Conservation (phyloP, 2,113 vertebrate genomes). For the Circaetus cinerascens region DNA sequence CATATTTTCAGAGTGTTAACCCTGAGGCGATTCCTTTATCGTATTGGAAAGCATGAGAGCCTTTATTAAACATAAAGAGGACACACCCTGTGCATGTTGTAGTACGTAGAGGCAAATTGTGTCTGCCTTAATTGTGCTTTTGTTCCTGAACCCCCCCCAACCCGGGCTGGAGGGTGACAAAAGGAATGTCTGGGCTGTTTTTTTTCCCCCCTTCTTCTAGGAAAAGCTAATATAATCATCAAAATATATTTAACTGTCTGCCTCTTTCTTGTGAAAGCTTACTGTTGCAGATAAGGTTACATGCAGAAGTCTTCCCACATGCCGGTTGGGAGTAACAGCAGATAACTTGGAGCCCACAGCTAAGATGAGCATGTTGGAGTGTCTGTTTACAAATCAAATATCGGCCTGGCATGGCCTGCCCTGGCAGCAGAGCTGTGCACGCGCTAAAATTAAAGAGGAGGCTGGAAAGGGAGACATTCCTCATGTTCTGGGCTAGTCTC, state of each 20-base stretch:
- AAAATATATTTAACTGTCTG: not conserved
- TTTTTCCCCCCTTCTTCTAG: not conserved
- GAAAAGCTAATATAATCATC: not conserved
- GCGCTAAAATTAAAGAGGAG: slow-evolving; percentile 52
- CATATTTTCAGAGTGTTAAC: not conserved
- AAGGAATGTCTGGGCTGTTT: not conserved
- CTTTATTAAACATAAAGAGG: not conserved
- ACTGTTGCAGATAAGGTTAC: not conserved
- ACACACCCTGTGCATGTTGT: slow-evolving; percentile 1
- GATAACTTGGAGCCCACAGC: not conserved
- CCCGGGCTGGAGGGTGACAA: not conserved
- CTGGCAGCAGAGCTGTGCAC: not conserved
- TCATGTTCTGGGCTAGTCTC: not conserved
- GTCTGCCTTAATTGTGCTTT: not conserved
- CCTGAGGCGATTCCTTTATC: not conserved
- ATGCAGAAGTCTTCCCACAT: not conserved
- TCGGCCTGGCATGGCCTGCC: slow-evolving; percentile 19
- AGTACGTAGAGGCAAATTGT: not conserved
- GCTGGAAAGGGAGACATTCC: slow-evolving; percentile 39
- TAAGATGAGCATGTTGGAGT: slow-evolving; percentile 18
- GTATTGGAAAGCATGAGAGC: not conserved
- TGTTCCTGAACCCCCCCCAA: not conserved
- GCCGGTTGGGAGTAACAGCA: not conserved
- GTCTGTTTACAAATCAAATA: slow-evolving; percentile 54
- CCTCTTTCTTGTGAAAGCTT: not conserved